phyloP scores from a whole-genome alignment of 2,797 vertebrate genomes.

The Erithacus rubecula region DNA sequence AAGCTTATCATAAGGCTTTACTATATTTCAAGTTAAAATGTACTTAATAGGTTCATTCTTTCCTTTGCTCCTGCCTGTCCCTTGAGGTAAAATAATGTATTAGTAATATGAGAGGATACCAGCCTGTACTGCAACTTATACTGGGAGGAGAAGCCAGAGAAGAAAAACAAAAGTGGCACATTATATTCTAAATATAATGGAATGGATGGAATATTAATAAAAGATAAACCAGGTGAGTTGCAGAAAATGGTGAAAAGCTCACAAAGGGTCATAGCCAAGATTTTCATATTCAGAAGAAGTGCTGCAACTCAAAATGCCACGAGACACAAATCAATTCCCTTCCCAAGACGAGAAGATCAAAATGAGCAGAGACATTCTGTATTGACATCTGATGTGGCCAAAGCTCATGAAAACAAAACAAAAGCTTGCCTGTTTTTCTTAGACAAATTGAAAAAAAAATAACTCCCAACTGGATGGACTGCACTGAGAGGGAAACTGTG shows the following conservation, averaged over 20 bases:
- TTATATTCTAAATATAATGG: background rate
- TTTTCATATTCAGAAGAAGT: constrained; percentile 15
- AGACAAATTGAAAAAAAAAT: background rate
- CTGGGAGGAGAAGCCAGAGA: background rate
- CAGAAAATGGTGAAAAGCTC: background rate
- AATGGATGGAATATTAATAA: constrained; percentile 1
- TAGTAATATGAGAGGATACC: background rate
- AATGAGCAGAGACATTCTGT: background rate
- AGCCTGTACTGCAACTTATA: background rate
- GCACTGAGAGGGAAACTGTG: background rate
- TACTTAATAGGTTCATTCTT: constrained; percentile 36
- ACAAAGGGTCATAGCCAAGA: background rate
- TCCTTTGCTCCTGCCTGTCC: constrained; percentile 2
- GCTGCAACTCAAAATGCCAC: background rate
- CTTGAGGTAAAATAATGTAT: constrained; percentile 1
- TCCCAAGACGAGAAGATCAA: background rate
- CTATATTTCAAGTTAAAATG: constrained; percentile 46
- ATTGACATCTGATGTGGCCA: background rate
- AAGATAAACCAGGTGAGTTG: background rate
- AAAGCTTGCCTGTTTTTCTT: background rate
- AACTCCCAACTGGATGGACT: background rate
- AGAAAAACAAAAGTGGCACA: background rate
- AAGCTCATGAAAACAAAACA: background rate
- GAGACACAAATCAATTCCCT: background rate
- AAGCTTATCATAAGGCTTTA: constrained; percentile 34